Base-by-base conservation (phyloP, 2,113 vertebrate species). In the Odontesthes bonariensis region DNA sequence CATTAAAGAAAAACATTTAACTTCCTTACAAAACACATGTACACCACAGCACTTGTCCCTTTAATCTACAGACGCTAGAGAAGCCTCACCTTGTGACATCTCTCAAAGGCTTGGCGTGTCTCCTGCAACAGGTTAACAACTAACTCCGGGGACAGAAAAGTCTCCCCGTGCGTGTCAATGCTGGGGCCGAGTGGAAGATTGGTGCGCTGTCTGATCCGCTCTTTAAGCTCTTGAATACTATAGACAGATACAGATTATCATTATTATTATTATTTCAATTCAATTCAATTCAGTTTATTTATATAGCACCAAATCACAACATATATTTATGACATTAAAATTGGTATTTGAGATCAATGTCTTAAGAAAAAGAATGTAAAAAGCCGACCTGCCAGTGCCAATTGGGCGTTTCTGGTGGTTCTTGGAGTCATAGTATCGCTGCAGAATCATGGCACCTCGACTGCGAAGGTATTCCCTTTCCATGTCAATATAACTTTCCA, bases 401-500 rank as follows among this genome's bases (percentile, higher is more conserved):
- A 99, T 94, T 8, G 95, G 91, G 65, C 98, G 96, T 93, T 99
- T 99, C 75, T 99, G 98, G 93, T 99, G 98, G 91, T 99, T 98
- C 95, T 99, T 99, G 59, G 98, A 99, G 89, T 99, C 98, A 20
- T 99, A 99, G 93, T 96, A 99, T 63, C 98, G 95, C 71, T 99
- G 98, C 44, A 99, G 94, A 87, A 99, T 98, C 95, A 95, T 94
- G 64, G 96, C 93, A 79, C 97, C 98, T 87, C 98, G 95, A 46
- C 92, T 96, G 91, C 96, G 97, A 83, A 99, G 95, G 91, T 99
- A 98, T 49, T 96, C 96, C 55, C 93, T 96, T 92, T 99, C 98
- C 89, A 98, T 96, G 78, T 98, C 96, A 77, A 99, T 97, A 93
- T 99, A 99, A 91, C 96, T 99, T 91, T 99, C 98, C 95, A 99